Percentiles rank a stretch among this genome's conserved stretches.
Evolutionary conservation across 2,888 invertebrate genomes (phyloP).

Genomic region (Eucera pruinosa): DNA sequence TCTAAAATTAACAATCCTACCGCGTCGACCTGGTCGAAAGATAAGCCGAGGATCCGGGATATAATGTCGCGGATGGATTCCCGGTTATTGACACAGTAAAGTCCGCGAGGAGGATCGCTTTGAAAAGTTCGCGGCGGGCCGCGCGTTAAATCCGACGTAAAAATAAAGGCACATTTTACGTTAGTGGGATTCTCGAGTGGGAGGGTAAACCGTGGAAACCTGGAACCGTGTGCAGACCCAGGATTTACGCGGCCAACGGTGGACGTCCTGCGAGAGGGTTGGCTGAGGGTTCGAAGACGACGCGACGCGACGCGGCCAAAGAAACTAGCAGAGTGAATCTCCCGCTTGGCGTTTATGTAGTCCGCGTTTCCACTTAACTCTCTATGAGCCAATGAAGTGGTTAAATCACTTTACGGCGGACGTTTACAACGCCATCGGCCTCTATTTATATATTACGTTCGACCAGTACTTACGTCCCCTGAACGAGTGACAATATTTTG

Average conservation of each 20-base stretch:
- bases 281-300: slow-evolving; percentile 19
- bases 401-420: slow-evolving; percentile 78
- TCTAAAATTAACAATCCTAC: slow-evolving; percentile 37
- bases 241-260: slow-evolving; percentile 66
- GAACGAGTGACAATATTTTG: slow-evolving; percentile 15
- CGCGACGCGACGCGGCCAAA: slow-evolving; percentile 28
- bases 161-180: slow-evolving; percentile 78
- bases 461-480: slow-evolving; percentile 7
- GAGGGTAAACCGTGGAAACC: slow-evolving; percentile 49
- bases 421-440: slow-evolving; percentile 78
- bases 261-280: slow-evolving; percentile 11
- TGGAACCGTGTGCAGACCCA: slow-evolving; percentile 15
- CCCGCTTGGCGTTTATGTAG: slow-evolving; percentile 72
- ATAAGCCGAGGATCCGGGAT: slow-evolving; percentile 30
- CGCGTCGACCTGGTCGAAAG: slow-evolving; percentile 21
- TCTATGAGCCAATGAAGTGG: slow-evolving; percentile 76
- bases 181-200: slow-evolving; percentile 45
- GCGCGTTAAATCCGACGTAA: slow-evolving; percentile 79
- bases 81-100: slow-evolving; percentile 59
- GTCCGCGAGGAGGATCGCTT: slow-evolving; percentile 46
- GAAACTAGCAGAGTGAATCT: slow-evolving; percentile 57
- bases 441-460: slow-evolving; percentile 79
- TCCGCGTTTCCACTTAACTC: slow-evolving; percentile 74
- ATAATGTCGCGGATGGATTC: slow-evolving; percentile 7
- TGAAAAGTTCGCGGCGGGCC: slow-evolving; percentile 49